These are phyloP conservation scores for Hylyphantes graminicola DNA, from an alignment of 1,140 invertebrate genomes.

Conservation along the genomic window DNA sequence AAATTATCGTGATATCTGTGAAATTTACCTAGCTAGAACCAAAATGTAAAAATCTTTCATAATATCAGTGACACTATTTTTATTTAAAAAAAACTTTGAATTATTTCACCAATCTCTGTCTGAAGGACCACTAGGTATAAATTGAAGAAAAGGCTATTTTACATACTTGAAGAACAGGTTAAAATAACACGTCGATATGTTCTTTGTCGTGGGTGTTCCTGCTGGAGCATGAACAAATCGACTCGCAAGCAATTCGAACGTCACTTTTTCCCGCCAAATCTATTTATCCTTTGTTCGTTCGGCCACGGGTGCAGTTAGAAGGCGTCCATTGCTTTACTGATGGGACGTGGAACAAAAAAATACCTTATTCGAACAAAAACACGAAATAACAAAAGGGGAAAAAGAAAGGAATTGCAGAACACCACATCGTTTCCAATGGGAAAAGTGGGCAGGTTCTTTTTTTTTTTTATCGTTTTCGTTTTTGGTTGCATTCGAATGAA, in stretches of 20 bases:
- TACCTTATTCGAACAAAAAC: conserved; percentile 23
- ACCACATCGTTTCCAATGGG: conserved; percentile 24
- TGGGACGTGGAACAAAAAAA: conserved; percentile 36
- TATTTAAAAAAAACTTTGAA: too few species aligned
- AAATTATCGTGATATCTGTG: too few species aligned
- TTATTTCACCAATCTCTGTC: too few species aligned
- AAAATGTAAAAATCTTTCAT: too few species aligned
- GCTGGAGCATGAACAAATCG: conserved; percentile 31
- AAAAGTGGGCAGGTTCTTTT: conserved; percentile 37
- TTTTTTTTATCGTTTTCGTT: conserved; percentile 3
- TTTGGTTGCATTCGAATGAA: conserved; percentile 1
- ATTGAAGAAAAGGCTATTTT: too few species aligned
- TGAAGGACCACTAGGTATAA: too few species aligned
- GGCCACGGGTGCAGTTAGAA: conserved; percentile 44
- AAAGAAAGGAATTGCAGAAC: conserved; percentile 7
- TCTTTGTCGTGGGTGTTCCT: conserved; percentile 4
- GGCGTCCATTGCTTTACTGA: conserved; percentile 43
- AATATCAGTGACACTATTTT: too few species aligned
- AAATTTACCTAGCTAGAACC: too few species aligned
- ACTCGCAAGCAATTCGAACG: conserved; percentile 24
- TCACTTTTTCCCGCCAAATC: conserved; percentile 47
- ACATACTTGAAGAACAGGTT: too few species aligned
- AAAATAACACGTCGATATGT: neutral
- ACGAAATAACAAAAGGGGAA: neutral
- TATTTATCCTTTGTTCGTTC: conserved; percentile 32